Evolutionary conservation across 2,113 vertebrate genomes (phyloP).

Genomic region (Xyliphius kryptos): DNA sequence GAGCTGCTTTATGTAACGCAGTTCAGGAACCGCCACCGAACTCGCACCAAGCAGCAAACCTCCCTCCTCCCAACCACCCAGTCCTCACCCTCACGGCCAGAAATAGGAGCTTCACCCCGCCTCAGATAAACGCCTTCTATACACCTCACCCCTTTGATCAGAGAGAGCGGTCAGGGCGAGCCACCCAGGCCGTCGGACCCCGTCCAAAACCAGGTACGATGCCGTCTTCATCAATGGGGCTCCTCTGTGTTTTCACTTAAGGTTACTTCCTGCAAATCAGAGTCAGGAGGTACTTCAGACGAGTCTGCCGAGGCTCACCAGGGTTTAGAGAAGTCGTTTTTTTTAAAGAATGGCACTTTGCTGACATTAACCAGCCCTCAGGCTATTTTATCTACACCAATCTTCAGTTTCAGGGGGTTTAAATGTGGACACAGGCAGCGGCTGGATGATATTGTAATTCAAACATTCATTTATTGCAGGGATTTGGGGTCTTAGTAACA

Average conservation of each 20-base stretch:
- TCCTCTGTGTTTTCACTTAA: conserved; percentile 26
- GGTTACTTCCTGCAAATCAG: conserved; percentile 34
- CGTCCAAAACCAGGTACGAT: conserved; percentile 14
- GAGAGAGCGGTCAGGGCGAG: conserved; percentile 11
- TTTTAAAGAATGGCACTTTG: background rate
- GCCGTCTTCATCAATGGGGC: conserved; percentile 16
- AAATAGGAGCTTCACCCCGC: conserved; percentile 28
- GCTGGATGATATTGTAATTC: too few species aligned
- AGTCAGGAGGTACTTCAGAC: background rate
- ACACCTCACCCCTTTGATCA: conserved; percentile 31
- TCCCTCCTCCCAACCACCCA: conserved; percentile 12
- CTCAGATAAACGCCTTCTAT: conserved; percentile 37
- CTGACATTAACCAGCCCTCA: conserved; percentile 8
- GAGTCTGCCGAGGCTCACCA: conserved; percentile 12
- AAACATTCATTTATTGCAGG: too few species aligned
- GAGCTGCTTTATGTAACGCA: conserved; percentile 35
- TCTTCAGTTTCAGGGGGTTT: too few species aligned
- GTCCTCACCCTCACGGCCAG: conserved; percentile 27
- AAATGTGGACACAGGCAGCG: too few species aligned
- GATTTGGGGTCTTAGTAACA: too few species aligned
- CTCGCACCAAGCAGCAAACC: conserved; percentile 23
- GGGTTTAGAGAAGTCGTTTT: conserved; percentile 3
- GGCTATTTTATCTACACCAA: conserved; percentile 7
- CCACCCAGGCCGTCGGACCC: conserved; percentile 20
- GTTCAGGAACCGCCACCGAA: conserved; percentile 21